These are phyloP conservation scores for Montipora capitata DNA, from an alignment of 92 coral and sea anemone species.

Conservation along the genomic window DNA sequence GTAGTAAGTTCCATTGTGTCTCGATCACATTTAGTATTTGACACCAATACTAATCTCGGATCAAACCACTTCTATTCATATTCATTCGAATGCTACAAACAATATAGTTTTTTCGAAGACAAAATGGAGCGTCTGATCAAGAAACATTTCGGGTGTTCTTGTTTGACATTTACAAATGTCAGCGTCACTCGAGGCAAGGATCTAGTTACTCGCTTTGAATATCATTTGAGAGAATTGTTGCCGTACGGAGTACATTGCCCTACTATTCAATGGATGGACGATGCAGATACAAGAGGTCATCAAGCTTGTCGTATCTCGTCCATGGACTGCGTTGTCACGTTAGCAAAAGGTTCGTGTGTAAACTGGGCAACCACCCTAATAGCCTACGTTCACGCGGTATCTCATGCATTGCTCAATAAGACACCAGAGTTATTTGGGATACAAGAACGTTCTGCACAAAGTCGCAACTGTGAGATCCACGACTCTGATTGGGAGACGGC, in stretches of 20 bases:
- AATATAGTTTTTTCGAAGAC: not conserved
- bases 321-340: not conserved
- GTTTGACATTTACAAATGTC: not conserved
- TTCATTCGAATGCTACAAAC: not conserved
- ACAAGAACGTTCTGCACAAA: too few relatives aligned
- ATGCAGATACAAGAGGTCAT: not conserved
- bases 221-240: not conserved
- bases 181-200: not conserved
- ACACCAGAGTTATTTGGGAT: too few relatives aligned
- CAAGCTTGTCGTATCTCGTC: too few relatives aligned
- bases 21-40: not conserved
- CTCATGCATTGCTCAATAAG: not conserved
- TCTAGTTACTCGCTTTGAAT: not conserved
- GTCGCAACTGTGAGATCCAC: too few relatives aligned
- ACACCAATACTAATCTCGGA: not conserved
- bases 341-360: conserved; percentile 11
- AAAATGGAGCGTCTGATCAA: not conserved
- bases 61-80: not conserved
- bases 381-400: conserved; percentile 11
- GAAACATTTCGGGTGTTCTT: not conserved
- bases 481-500: not conserved
- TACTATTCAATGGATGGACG: too few relatives aligned
- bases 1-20: not conserved
- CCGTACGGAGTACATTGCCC: not conserved
- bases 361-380: conserved; percentile 14